A percentile compares a stretch with the other conserved stretches of the same genome.
Evolutionary conservation across 2,888 invertebrate genomes (phyloP).

Genomic region (Pristionchus arcanus): DNA sequence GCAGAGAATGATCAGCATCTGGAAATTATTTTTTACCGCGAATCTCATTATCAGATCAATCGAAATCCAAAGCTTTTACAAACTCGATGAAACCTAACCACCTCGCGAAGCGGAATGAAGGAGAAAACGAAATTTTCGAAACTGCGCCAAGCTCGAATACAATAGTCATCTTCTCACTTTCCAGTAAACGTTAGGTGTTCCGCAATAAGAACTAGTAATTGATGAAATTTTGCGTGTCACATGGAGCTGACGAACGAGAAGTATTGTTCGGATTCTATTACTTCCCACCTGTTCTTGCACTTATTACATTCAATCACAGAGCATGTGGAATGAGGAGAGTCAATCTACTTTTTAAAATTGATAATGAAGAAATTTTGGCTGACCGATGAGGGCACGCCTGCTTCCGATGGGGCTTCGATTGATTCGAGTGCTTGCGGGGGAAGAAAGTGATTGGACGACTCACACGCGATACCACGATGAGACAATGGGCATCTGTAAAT

Average conservation of each 20-base stretch:
- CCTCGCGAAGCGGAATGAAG: neutral
- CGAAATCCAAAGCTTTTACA: neutral
- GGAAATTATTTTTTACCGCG: neutral
- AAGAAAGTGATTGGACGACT: conserved; percentile 1
- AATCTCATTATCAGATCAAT: neutral
- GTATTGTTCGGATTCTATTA: no score
- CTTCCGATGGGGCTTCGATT: neutral
- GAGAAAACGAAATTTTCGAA: no score
- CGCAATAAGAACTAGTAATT: no score
- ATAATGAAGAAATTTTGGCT: neutral
- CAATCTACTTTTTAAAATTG: no score
- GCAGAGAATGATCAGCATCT: conserved; percentile 49
- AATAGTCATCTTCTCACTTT: neutral
- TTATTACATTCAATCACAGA: no score
- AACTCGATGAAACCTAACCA: neutral
- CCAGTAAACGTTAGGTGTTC: neutral
- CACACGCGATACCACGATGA: conserved; percentile 28
- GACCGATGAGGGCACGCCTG: neutral
- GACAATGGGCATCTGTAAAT: conserved; percentile 39
- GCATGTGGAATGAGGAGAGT: no score
- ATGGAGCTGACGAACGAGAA: no score
- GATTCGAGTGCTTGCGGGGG: neutral
- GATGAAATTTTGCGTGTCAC: no score
- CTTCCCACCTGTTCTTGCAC: no score
- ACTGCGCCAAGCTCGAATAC: no score